These are phyloP conservation scores for Halichoerus grypus DNA, from an alignment of 2,113 vertebrate genomes.

Conservation along the genomic window DNA sequence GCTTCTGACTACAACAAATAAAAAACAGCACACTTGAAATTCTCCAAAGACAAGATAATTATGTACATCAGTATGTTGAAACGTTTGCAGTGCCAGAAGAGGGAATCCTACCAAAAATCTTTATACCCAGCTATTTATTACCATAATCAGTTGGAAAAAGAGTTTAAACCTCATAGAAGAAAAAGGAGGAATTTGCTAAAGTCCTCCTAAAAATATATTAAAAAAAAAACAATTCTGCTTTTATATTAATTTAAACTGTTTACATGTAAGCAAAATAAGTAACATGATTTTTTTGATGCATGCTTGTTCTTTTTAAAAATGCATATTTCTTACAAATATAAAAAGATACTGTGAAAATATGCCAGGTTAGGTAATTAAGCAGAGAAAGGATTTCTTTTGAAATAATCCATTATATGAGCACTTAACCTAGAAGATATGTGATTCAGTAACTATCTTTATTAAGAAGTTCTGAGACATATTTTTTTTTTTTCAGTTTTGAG, in stretches of 20 bases:
- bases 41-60: conserved; percentile 46
- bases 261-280: background rate
- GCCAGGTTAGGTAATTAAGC: background rate
- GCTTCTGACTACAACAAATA: conserved; percentile 90
- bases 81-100: background rate
- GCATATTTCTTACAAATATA: background rate
- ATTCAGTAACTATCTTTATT: background rate
- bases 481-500: background rate
- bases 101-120: background rate
- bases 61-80: conserved; percentile 49
- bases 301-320: background rate
- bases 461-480: background rate
- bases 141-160: background rate
- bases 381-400: background rate
- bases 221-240: background rate
- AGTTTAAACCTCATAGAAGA: background rate
- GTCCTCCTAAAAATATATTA: background rate
- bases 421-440: background rate
- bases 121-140: background rate
- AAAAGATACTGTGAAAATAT: background rate
- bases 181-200: background rate
- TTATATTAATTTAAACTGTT: background rate
- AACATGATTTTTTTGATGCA: background rate
- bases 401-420: background rate
- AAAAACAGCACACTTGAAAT: conserved; percentile 77